Percentiles rank a stretch among this genome's conserved stretches.
These are phyloP conservation scores for Gasteruption jaculator DNA, from an alignment of 2,888 invertebrate species.

Conservation along the genomic window DNA sequence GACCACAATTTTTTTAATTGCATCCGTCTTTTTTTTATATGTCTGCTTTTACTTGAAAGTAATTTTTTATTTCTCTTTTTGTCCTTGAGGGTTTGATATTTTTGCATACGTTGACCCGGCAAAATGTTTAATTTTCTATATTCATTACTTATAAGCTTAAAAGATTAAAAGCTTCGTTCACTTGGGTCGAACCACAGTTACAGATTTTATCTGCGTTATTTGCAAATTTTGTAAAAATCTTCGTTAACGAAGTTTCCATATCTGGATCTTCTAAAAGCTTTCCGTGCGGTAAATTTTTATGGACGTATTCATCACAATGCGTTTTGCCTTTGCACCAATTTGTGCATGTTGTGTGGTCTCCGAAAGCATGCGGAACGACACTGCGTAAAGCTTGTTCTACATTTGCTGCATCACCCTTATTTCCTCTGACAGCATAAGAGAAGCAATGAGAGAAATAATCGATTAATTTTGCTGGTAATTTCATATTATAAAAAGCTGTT, in stretches of 20 bases:
- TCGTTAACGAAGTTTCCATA: neutral
- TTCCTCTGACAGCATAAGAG: constrained; percentile 7
- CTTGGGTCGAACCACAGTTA: no score
- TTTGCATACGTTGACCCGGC: no score
- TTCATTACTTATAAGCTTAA: no score
- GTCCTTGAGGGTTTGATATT: neutral
- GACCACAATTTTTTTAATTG: constrained; percentile 4
- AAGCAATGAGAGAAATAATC: constrained; percentile 9
- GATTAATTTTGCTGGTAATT: no score
- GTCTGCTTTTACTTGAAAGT: neutral
- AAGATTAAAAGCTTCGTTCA: no score
- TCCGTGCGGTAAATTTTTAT: constrained; percentile 2
- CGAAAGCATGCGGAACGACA: constrained; percentile 13
- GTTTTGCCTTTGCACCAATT: constrained; percentile 9
- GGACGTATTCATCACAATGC: neutral
- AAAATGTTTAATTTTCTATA: no score
- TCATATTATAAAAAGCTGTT: constrained; percentile 9
- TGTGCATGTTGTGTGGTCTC: constrained; percentile 6
- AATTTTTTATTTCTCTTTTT: neutral
- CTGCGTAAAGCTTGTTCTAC: constrained; percentile 2
- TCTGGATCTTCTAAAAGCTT: neutral
- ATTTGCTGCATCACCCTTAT: neutral
- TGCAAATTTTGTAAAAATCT: no score
- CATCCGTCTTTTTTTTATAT: neutral
- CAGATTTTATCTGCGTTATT: no score